phyloP scores from a whole-genome alignment of 2,888 invertebrate species.

The Diaphora mendica region DNA sequence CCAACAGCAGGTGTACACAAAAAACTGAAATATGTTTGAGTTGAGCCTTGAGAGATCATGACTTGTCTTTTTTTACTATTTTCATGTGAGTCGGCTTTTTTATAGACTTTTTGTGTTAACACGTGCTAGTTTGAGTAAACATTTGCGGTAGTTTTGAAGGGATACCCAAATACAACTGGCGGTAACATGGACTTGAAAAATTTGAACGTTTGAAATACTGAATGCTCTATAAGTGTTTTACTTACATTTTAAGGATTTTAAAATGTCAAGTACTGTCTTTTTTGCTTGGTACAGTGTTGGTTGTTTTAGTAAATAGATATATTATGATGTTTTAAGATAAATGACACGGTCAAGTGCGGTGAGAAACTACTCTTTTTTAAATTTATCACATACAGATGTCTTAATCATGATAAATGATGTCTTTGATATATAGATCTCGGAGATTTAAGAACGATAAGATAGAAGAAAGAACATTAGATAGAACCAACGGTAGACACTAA shows the following conservation, averaged over 20 bases:
- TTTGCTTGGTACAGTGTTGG: slow-evolving; percentile 8
- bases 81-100: slow-evolving; percentile 52
- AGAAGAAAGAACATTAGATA: background rate
- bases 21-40: slow-evolving; percentile 34
- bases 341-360: background rate
- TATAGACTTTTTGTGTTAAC: slow-evolving; percentile 65
- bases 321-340: background rate
- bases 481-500: background rate
- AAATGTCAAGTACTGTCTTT: slow-evolving; percentile 19
- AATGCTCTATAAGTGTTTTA: slow-evolving; percentile 41
- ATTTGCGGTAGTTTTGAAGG: slow-evolving; percentile 40
- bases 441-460: background rate
- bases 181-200: slow-evolving; percentile 28
- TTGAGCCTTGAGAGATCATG: slow-evolving; percentile 57
- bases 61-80: slow-evolving; percentile 48
- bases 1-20: slow-evolving; percentile 41
- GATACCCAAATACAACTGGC: slow-evolving; percentile 52
- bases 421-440: background rate
- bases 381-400: background rate
- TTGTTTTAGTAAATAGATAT: slow-evolving; percentile 2
- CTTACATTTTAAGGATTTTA: slow-evolving; percentile 32
- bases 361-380: background rate
- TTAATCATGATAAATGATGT: background rate
- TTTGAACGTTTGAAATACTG: slow-evolving; percentile 34
- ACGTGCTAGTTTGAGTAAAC: slow-evolving; percentile 68